Evolutionary conservation across 2,113 vertebrate genomes (phyloP).

Genomic region (Numida meleagris): DNA sequence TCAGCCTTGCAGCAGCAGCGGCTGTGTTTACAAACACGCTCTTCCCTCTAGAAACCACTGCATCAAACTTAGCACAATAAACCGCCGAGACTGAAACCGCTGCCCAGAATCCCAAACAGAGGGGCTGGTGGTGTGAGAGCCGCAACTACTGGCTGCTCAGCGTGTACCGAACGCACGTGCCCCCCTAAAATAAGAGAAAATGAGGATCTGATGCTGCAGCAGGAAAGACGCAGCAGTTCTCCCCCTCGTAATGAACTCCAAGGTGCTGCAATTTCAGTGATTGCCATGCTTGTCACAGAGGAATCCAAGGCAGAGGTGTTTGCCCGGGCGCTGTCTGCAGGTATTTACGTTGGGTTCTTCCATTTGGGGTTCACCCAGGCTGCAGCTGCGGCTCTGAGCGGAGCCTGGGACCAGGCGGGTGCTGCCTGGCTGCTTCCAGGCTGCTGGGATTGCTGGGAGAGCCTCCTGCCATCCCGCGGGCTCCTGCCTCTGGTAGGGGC

Average conservation of each 20-base stretch:
- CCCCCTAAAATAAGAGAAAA: neutral
- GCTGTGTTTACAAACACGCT: neutral
- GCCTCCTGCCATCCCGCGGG: neutral
- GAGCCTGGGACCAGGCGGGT: neutral
- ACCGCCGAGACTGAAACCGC: neutral
- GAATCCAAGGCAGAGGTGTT: neutral
- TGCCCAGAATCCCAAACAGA: neutral
- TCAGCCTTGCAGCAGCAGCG: neutral
- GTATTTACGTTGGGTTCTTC: neutral
- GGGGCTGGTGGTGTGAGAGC: neutral
- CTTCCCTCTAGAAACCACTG: neutral
- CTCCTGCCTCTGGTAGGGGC: neutral
- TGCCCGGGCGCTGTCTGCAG: neutral
- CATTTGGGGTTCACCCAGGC: neutral
- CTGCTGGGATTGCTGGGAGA: neutral
- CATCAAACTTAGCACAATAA: neutral
- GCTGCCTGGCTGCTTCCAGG: neutral
- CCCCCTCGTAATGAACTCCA: neutral
- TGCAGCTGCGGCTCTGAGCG: neutral
- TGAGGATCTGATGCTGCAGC: neutral
- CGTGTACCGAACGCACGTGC: accelerated
- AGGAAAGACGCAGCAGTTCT: neutral
- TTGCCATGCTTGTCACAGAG: neutral
- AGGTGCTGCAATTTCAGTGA: neutral
- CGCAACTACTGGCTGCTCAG: neutral